Conservation (phyloP, 1,140 invertebrate genomes). For the Sycophaga agraensis region DNA sequence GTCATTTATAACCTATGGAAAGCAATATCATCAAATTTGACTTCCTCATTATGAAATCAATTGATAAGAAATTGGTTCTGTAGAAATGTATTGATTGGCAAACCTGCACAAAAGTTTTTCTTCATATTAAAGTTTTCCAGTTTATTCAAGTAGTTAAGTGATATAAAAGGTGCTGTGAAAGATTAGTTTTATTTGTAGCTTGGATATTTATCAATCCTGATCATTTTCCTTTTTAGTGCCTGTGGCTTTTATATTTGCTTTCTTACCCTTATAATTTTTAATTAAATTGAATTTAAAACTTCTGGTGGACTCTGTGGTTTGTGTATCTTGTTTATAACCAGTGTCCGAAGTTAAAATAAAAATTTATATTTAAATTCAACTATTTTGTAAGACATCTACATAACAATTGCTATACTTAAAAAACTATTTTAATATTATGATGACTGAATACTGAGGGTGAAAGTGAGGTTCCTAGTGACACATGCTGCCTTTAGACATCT, state of each 20-base stretch:
- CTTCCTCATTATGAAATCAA: not conserved
- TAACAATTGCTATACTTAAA: slow-evolving; percentile 3
- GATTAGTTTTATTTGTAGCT: slow-evolving; percentile 16
- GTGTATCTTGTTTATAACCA: slow-evolving; percentile 17
- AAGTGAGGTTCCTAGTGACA: slow-evolving; percentile 23
- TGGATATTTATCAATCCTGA: slow-evolving; percentile 8
- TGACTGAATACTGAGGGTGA: slow-evolving; percentile 21
- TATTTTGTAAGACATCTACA: not conserved
- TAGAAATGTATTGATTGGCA: not conserved
- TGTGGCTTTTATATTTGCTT: slow-evolving; percentile 12
- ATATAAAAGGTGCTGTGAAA: slow-evolving; percentile 26
- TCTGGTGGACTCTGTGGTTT: slow-evolving; percentile 26
- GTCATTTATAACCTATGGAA: slow-evolving; percentile 41
- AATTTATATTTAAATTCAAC: slow-evolving; percentile 10
- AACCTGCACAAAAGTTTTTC: slow-evolving; percentile 1
- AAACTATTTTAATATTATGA: slow-evolving; percentile 12
- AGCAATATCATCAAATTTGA: slow-evolving; percentile 25
- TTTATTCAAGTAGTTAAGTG: slow-evolving; percentile 26
- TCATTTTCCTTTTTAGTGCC: slow-evolving; percentile 8
- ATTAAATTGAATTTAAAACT: slow-evolving; percentile 3
- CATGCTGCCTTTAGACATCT: no score
- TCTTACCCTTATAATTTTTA: slow-evolving; percentile 14
- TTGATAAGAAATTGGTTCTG: not conserved
- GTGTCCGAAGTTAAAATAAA: slow-evolving; percentile 17
- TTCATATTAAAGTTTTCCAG: slow-evolving; percentile 10